Evolutionary conservation across 2,797 vertebrate species (phyloP), one percentile per base, ranked within the genome.

Genomic region (Pangasius macronema): DNA sequence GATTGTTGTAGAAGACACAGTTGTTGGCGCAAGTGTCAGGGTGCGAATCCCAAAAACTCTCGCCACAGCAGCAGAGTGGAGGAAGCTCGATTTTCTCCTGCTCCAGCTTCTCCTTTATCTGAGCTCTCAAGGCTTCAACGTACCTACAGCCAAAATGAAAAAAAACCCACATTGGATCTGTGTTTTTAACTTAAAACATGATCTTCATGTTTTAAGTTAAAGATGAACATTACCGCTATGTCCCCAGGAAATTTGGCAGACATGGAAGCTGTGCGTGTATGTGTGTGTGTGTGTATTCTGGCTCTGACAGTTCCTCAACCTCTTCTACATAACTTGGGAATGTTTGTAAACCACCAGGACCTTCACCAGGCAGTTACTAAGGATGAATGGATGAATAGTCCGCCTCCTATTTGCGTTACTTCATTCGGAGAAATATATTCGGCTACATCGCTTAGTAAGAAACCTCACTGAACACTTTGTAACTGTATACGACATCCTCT

Each of bases 11-110:
- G 94, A 99, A 99, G 83, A 97, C 22, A 1, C 98, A 99, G 94
- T 99, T 99, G 92, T 98, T 99, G 42, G 98, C 97, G 1, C 98
- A 99, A 77, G 96, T 97, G 82, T 98, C 95, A 0, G 98, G 98
- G 89, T 99, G 97, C 5, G 97, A 96, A 85, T 98, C 97, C 98
- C 98, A 99, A 93, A 99, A 99, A 55, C 95, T 94, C 0, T 96
- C 92, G 0, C 96, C 97, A 46, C 98, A 99, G 94, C 93, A 98
- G 93, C 98, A 99, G 30, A 99, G 93, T 0, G 95, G 96, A 49
- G 98, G 98, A 49, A 96, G 93, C 1, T 95, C 95, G 0, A 95
- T 91, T 85, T 96, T 95, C 63, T 87, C 92, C 3, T 95, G 91
- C 77, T 91, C 89, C 82, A 98, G 92, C 76, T 96, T 96, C 91